Conservation (phyloP, 2,113 vertebrate genomes). For the Pachyramphus minor region DNA sequence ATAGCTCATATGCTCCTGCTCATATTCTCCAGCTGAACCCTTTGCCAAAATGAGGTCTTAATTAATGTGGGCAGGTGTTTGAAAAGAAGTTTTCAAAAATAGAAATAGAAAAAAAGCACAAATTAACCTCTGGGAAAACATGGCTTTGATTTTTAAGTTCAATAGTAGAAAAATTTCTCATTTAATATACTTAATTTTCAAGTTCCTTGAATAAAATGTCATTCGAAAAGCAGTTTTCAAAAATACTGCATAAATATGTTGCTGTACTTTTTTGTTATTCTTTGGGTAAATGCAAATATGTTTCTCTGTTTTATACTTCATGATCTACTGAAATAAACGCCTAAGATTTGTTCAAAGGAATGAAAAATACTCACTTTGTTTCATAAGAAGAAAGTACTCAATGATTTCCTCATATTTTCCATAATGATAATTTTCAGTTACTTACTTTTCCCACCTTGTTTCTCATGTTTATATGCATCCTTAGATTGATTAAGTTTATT, state of each 20-base stretch:
- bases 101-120: neutral
- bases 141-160: neutral
- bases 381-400: neutral
- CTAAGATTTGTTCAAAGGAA: neutral
- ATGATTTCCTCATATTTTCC: neutral
- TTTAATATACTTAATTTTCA: neutral
- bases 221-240: neutral
- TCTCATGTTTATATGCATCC: neutral
- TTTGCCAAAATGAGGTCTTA: neutral
- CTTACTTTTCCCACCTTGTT: conserved; percentile 7
- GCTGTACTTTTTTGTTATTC: neutral
- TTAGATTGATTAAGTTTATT: conserved; percentile 20
- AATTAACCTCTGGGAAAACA: neutral
- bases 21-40: neutral
- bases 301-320: neutral
- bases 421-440: neutral
- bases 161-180: neutral
- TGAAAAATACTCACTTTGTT: neutral
- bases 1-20: neutral
- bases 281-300: neutral
- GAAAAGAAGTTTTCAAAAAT: neutral
- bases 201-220: neutral
- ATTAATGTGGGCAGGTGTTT: neutral
- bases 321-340: neutral
- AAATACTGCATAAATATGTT: neutral